Conservation (phyloP, 2,113 vertebrate species). For the Peromyscus polionotus region DNA sequence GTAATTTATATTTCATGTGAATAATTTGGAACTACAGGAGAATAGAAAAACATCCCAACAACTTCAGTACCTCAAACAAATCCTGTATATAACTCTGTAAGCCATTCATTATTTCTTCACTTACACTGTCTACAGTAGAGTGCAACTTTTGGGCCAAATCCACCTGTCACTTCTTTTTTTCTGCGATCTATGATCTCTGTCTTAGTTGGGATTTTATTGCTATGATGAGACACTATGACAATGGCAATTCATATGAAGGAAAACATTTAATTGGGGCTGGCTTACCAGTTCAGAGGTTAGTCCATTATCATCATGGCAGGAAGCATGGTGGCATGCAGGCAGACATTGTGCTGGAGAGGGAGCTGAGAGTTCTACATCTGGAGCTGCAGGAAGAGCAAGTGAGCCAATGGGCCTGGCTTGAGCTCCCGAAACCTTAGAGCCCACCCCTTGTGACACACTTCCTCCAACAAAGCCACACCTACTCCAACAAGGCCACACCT, state of each 20-base stretch:
- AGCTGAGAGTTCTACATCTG: not conserved
- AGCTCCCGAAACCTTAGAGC: not conserved
- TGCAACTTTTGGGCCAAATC: not conserved
- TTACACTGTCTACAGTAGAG: not conserved
- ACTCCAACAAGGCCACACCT: not conserved
- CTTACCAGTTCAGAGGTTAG: not conserved
- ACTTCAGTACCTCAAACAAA: not conserved
- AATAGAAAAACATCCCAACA: not conserved
- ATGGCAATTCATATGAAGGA: not conserved
- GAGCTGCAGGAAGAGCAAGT: not conserved
- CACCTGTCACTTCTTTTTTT: constrained; percentile 22
- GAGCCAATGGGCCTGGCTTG: not conserved
- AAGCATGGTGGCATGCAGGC: not conserved
- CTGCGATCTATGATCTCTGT: not conserved
- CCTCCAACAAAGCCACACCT: not conserved
- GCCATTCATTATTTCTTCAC: not conserved
- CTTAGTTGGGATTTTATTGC: not conserved
- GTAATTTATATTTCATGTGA: constrained; percentile 32
- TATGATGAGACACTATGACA: not conserved
- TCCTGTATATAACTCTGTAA: not conserved
- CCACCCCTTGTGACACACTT: not conserved
- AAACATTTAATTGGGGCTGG: not conserved
- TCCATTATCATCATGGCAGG: not conserved
- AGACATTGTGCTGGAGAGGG: not conserved
- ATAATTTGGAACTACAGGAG: constrained; percentile 42